phyloP scores from a whole-genome alignment of 1,140 invertebrate species.

The Aphidius ervi region DNA sequence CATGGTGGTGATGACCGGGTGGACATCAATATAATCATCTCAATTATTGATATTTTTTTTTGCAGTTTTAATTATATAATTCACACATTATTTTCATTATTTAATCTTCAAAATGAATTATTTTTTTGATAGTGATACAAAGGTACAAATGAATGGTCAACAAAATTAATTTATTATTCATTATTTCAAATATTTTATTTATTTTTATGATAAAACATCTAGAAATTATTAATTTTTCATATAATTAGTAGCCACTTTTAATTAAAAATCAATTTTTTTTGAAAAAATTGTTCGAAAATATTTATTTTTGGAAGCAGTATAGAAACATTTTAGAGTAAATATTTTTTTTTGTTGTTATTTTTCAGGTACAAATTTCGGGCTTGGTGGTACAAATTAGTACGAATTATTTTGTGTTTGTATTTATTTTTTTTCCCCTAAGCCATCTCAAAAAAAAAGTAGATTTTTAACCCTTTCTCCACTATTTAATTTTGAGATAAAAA shows the following conservation, averaged over 20 bases:
- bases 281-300: too few species aligned
- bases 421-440: too few species aligned
- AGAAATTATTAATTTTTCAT: slow-evolving; percentile 6
- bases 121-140: slow-evolving; percentile 34
- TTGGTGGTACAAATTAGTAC: too few species aligned
- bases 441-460: too few species aligned
- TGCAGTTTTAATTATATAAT: slow-evolving; percentile 20
- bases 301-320: too few species aligned
- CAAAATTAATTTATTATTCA: slow-evolving; percentile 10
- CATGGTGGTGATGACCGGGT: slow-evolving; percentile 41
- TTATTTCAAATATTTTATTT: slow-evolving; percentile 11
- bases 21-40: slow-evolving; percentile 45
- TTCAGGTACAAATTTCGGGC: too few species aligned
- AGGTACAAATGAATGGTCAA: slow-evolving; percentile 42
- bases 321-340: too few species aligned
- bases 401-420: too few species aligned
- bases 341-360: too few species aligned
- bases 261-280: too few species aligned
- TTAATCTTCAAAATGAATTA: slow-evolving; percentile 7
- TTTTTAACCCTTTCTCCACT: too few species aligned
- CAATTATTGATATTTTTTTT: slow-evolving; percentile 37
- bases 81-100: slow-evolving; percentile 11
- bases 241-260: background rate
- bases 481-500: too few species aligned
- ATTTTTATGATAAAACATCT: slow-evolving; percentile 13